phyloP scores from a whole-genome alignment of 2,888 invertebrate species.

The Orchesella flavescens region DNA sequence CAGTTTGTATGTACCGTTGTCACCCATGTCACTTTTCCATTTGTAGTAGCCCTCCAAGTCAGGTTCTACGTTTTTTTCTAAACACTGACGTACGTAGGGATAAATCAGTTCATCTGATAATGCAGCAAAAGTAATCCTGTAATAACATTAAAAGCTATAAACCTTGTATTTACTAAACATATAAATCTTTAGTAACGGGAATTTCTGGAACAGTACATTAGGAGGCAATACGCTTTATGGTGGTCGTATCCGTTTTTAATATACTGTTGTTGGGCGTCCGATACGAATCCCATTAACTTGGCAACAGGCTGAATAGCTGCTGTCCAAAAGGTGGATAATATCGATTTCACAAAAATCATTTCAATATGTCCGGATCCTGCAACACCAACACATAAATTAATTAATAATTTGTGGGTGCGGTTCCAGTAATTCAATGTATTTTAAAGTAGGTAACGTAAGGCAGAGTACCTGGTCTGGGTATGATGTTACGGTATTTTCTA shows the following conservation, averaged over 20 bases:
- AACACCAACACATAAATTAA: too few relatives aligned
- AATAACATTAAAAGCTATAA: not conserved
- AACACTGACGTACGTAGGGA: not conserved
- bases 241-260: not conserved
- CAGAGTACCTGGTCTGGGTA: too few relatives aligned
- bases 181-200: too few relatives aligned
- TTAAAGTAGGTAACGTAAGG: too few relatives aligned
- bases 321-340: not conserved
- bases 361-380: constrained; percentile 21
- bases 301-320: not conserved
- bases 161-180: not conserved
- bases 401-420: too few relatives aligned
- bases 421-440: too few relatives aligned
- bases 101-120: not conserved
- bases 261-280: not conserved
- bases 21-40: not conserved
- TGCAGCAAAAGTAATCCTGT: constrained; percentile 14
- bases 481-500: too few relatives aligned
- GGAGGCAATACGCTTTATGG: not conserved
- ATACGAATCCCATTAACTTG: constrained; percentile 2
- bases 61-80: not conserved
- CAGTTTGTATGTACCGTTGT: not conserved
- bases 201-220: too few relatives aligned
- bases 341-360: not conserved
- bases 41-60: not conserved